A percentile compares a stretch with the other conserved stretches of the same genome.
Conservation (phyloP, 2,888 invertebrate species). For the Luffia ferchaultella region DNA sequence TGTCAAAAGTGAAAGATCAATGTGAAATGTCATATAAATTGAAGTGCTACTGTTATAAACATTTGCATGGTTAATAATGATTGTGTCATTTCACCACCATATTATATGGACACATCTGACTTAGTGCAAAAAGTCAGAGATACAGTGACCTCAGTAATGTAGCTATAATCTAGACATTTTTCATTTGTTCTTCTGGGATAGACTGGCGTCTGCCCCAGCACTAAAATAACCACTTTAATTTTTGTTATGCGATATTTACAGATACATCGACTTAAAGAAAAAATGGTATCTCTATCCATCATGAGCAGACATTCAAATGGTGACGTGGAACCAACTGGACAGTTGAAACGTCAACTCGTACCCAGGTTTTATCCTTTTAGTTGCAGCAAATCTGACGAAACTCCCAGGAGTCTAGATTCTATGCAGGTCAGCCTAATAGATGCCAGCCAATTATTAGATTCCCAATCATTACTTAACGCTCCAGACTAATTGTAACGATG, state of each 20-base stretch:
- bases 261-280: slow-evolving; percentile 45
- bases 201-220: too few species aligned
- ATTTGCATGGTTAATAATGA: too few species aligned
- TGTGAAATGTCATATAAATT: too few species aligned
- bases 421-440: slow-evolving; percentile 70
- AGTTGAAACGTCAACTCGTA: slow-evolving; percentile 22
- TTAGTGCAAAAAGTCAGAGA: too few species aligned
- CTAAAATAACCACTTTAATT: too few species aligned
- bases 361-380: slow-evolving; percentile 56
- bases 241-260: slow-evolving; percentile 23
- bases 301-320: slow-evolving; percentile 34
- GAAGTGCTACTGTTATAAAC: too few species aligned
- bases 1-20: too few species aligned
- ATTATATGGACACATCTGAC: too few species aligned
- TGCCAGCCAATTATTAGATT: slow-evolving; percentile 70
- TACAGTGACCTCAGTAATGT: too few species aligned
- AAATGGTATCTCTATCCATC: slow-evolving; percentile 38
- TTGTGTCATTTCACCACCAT: too few species aligned
- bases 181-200: too few species aligned
- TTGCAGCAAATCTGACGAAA: slow-evolving; percentile 20
- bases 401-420: slow-evolving; percentile 27
- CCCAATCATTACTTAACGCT: slow-evolving; percentile 74
- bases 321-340: slow-evolving; percentile 9
- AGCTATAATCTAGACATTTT: too few species aligned
- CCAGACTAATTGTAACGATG: slow-evolving; percentile 59